phyloP scores from a whole-genome alignment of 2,888 invertebrate species.

The Hanleya hanleyi region DNA sequence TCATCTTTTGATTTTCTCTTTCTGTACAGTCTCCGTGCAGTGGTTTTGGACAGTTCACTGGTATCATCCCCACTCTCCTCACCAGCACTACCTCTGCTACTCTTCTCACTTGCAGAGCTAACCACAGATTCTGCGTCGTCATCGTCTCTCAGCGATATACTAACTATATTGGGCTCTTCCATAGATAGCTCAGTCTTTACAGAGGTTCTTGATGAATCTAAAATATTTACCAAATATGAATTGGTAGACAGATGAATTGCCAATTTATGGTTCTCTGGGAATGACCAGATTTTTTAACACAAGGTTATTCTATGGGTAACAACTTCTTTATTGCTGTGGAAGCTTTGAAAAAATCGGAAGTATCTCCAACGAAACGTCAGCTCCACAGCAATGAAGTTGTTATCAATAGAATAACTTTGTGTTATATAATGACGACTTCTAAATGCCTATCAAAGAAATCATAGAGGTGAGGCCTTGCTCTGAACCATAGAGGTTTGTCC shows the following conservation, averaged over 20 bases:
- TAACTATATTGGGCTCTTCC: conserved; percentile 26
- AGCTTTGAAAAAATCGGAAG: too few species aligned
- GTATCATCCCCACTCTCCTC: not conserved
- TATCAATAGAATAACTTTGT: too few species aligned
- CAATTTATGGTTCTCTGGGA: not conserved
- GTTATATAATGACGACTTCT: too few species aligned
- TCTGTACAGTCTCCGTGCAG: not conserved
- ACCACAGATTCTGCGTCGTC: conserved; percentile 39
- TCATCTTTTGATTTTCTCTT: not conserved
- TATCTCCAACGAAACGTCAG: too few species aligned
- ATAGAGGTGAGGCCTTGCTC: too few species aligned
- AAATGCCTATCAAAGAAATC: too few species aligned
- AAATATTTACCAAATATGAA: too few species aligned
- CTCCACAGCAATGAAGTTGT: too few species aligned
- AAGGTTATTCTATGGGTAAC: not conserved
- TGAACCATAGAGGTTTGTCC: too few species aligned
- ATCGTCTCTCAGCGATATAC: conserved; percentile 12
- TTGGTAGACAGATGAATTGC: too few species aligned
- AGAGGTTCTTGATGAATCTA: not conserved
- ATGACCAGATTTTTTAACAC: not conserved
- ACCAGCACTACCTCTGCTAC: conserved; percentile 20
- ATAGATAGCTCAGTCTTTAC: conserved; percentile 27
- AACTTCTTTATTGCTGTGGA: too few species aligned
- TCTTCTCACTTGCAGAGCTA: conserved; percentile 46
- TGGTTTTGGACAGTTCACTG: not conserved